phyloP scores from a whole-genome alignment of 2,113 vertebrate genomes.

The Sinocyclocheilus anophthalmus region DNA sequence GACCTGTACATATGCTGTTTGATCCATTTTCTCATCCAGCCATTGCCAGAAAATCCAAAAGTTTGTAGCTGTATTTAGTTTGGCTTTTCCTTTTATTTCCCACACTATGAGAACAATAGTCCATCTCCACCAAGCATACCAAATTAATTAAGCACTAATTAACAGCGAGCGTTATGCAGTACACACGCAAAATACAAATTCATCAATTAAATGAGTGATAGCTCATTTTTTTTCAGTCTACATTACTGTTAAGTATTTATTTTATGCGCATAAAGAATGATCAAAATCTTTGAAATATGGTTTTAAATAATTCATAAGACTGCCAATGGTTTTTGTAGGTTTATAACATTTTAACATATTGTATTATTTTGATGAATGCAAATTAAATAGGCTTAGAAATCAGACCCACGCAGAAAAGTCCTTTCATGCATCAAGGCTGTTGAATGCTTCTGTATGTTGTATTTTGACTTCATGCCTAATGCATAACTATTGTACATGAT shows the following conservation, averaged over 20 bases:
- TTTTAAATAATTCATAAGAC: background rate
- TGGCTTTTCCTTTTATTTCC: background rate
- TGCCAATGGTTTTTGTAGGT: background rate
- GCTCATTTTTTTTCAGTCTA: background rate
- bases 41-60: conserved; percentile 1
- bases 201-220: background rate
- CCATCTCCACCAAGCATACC: background rate
- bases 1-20: background rate
- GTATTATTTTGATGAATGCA: background rate
- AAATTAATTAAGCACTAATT: background rate
- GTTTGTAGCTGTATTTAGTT: background rate
- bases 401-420: background rate
- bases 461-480: background rate
- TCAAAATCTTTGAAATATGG: too few relatives aligned
- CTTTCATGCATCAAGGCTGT: background rate
- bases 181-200: background rate
- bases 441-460: background rate
- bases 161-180: background rate
- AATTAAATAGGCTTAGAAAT: too few relatives aligned
- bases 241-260: background rate
- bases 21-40: conserved; percentile 18
- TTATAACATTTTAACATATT: too few relatives aligned
- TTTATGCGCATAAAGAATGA: background rate
- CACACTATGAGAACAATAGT: background rate
- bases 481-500: conserved; percentile 4